phyloP scores from a whole-genome alignment of 2,888 invertebrate genomes.

The Melanargia galathea region DNA sequence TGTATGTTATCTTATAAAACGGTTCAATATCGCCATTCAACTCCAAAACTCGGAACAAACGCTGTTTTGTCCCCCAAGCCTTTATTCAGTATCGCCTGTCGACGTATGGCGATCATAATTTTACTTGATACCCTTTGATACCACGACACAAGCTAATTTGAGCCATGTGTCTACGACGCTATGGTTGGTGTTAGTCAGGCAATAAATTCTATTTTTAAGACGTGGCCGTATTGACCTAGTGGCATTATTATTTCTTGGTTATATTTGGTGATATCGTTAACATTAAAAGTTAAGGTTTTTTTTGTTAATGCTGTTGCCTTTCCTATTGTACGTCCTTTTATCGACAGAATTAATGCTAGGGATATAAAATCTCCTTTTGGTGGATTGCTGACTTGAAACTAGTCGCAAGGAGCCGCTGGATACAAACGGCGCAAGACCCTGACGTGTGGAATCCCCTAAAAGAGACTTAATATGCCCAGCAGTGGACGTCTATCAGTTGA shows the following conservation, averaged over 20 bases:
- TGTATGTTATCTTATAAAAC: no score
- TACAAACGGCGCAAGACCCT: no score
- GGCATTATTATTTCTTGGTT: conserved; percentile 29
- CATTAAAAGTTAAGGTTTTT: neutral
- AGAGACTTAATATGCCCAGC: no score
- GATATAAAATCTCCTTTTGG: no score
- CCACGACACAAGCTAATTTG: neutral
- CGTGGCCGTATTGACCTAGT: conserved; percentile 36
- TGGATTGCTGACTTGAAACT: no score
- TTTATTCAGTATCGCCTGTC: conserved; percentile 27
- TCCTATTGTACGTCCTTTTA: neutral
- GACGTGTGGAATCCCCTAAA: no score
- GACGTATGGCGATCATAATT: conserved; percentile 35
- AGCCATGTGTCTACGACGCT: neutral
- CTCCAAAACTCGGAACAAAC: conserved; percentile 23
- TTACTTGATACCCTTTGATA: conserved; percentile 29
- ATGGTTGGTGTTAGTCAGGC: conserved; percentile 12
- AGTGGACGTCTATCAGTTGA: no score
- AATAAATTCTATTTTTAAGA: conserved; percentile 23
- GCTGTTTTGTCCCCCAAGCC: conserved; percentile 24
- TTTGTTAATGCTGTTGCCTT: neutral
- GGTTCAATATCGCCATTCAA: neutral
- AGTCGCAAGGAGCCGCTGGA: no score
- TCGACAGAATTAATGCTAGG: neutral
- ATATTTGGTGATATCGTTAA: conserved; percentile 25